These are phyloP conservation scores for Falco cherrug DNA, from an alignment of 2,797 vertebrate species.

Conservation along the genomic window DNA sequence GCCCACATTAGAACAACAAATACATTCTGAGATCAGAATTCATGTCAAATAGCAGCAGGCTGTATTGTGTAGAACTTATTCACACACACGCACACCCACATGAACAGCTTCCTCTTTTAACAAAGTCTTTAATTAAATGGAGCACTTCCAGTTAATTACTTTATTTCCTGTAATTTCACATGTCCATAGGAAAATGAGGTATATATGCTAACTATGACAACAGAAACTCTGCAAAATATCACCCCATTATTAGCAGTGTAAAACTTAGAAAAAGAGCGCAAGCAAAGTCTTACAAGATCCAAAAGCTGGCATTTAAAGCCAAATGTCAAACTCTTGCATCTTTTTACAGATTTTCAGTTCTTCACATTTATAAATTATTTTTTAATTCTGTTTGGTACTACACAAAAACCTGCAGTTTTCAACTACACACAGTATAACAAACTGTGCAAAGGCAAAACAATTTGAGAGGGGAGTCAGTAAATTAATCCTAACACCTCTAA, in stretches of 20 bases:
- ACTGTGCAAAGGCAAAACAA: not conserved
- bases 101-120: not conserved
- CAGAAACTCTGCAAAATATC: not conserved
- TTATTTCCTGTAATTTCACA: not conserved
- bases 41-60: not conserved
- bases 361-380: not conserved
- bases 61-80: not conserved
- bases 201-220: not conserved
- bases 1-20: not conserved
- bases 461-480: not conserved
- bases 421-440: not conserved
- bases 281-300: not conserved
- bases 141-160: not conserved
- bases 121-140: not conserved
- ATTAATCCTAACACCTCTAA: not conserved
- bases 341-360: not conserved
- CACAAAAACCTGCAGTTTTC: not conserved
- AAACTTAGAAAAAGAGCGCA: not conserved
- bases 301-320: not conserved
- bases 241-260: not conserved
- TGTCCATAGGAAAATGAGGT: not conserved
- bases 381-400: not conserved
- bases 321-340: not conserved
- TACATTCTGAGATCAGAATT: not conserved
- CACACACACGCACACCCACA: not conserved